phyloP scores from a whole-genome alignment of 2,888 invertebrate genomes.

The Eremobia ochroleuca region DNA sequence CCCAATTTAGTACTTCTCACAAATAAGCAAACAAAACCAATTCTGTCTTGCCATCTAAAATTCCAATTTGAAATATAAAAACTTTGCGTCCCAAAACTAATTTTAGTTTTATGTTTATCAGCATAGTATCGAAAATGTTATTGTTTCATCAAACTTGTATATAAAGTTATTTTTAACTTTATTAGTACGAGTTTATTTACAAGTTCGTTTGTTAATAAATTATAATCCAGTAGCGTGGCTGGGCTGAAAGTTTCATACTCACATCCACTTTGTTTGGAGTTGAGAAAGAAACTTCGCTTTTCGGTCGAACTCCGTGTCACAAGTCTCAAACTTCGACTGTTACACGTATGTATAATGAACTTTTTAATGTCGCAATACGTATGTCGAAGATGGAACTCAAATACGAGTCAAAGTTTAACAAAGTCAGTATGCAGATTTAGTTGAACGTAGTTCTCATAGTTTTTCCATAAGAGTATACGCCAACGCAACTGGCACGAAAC shows the following conservation, averaged over 20 bases:
- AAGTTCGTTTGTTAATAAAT: slow-evolving; percentile 60
- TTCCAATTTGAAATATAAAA: slow-evolving; percentile 38
- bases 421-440: slow-evolving; percentile 38
- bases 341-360: slow-evolving; percentile 35
- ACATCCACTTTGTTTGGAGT: slow-evolving; percentile 56
- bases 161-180: slow-evolving; percentile 35
- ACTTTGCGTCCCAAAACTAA: slow-evolving; percentile 32
- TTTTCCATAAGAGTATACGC: not conserved
- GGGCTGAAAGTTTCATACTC: slow-evolving; percentile 44
- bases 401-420: slow-evolving; percentile 33
- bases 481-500: not conserved
- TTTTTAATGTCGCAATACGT: slow-evolving; percentile 54
- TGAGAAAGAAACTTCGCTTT: slow-evolving; percentile 50
- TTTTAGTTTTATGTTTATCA: slow-evolving; percentile 47
- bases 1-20: slow-evolving; percentile 20
- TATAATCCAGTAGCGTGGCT: slow-evolving; percentile 51
- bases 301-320: slow-evolving; percentile 16
- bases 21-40: slow-evolving; percentile 40
- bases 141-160: slow-evolving; percentile 36
- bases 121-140: not conserved
- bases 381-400: slow-evolving; percentile 46
- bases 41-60: slow-evolving; percentile 35
- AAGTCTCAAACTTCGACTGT: slow-evolving; percentile 27
- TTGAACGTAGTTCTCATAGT: slow-evolving; percentile 21
- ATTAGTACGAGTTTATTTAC: slow-evolving; percentile 42